These are phyloP conservation scores for Sciurus carolinensis DNA, from an alignment of 2,797 vertebrate species.

Conservation along the genomic window DNA sequence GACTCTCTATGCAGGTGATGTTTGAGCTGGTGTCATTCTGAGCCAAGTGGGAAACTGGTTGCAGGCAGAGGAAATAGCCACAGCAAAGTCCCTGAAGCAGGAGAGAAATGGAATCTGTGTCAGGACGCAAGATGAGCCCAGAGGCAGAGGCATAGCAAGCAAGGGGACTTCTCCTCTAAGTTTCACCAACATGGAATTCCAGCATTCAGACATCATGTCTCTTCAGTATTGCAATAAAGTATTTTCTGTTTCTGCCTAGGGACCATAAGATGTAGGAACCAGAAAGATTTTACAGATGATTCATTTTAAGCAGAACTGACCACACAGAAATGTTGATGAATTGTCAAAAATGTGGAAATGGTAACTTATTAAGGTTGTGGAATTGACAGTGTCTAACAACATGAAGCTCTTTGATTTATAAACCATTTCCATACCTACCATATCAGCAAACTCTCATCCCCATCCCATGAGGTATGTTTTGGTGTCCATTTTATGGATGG, in stretches of 20 bases:
- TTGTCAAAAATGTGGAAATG: neutral
- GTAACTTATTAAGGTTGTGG: neutral
- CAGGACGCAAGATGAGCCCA: too few species aligned
- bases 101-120: too few species aligned
- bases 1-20: neutral
- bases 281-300: neutral
- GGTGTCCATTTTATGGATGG: neutral
- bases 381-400: neutral
- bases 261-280: neutral
- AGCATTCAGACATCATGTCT: too few species aligned
- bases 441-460: neutral
- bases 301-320: neutral
- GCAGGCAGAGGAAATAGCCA: neutral
- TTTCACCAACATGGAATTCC: neutral
- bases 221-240: neutral
- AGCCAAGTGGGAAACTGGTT: neutral
- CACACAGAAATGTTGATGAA: too few species aligned
- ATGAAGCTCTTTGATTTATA: rapidly evolving
- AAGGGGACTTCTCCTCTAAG: neutral
- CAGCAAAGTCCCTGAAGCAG: too few species aligned
- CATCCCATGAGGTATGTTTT: too few species aligned
- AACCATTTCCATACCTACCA: too few species aligned
- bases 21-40: neutral
- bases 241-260: neutral
- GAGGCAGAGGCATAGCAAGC: too few species aligned